Evolutionary conservation across 2,888 invertebrate genomes (phyloP).

Genomic region (Encarsia formosa): DNA sequence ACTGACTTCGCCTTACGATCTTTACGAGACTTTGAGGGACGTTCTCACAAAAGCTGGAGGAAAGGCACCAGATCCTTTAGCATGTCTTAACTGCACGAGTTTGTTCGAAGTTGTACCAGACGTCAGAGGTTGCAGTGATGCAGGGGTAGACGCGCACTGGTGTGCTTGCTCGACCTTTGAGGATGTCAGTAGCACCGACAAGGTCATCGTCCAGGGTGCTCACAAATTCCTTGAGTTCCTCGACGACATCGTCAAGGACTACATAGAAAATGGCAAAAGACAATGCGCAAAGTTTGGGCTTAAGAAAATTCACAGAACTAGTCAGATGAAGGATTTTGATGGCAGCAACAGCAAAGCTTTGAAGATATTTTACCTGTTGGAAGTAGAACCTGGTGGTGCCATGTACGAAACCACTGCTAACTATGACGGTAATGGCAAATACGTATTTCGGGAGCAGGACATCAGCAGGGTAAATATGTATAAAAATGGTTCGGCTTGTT

Average conservation of each 20-base stretch:
- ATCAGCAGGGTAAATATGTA: conserved; percentile 45
- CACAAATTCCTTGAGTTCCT: conserved; percentile 52
- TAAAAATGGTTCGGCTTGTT: conserved; percentile 39
- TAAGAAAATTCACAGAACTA: conserved; percentile 55
- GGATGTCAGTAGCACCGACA: conserved; percentile 51
- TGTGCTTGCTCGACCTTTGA: conserved; percentile 68
- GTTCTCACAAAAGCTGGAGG: conserved; percentile 57
- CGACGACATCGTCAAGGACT: conserved; percentile 39
- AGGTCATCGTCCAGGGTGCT: conserved; percentile 56
- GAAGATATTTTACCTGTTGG: conserved; percentile 66
- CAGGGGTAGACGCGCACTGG: conserved; percentile 69
- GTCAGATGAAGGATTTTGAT: conserved; percentile 52
- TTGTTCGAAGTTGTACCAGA: conserved; percentile 59
- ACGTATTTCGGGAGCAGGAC: conserved; percentile 40
- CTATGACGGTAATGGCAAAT: conserved; percentile 38
- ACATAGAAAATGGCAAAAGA: conserved; percentile 39
- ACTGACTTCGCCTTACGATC: conserved; percentile 71
- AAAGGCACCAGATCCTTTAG: conserved; percentile 49
- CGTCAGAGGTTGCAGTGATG: conserved; percentile 66
- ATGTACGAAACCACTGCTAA: conserved; percentile 69
- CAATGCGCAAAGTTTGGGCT: conserved; percentile 57
- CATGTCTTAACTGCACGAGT: conserved; percentile 66
- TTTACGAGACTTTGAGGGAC: conserved; percentile 68
- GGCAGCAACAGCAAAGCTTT: conserved; percentile 43
- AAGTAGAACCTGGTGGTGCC: conserved; percentile 64